Evolutionary conservation across 2,888 invertebrate species (phyloP).

Genomic region (Myopa testacea): DNA sequence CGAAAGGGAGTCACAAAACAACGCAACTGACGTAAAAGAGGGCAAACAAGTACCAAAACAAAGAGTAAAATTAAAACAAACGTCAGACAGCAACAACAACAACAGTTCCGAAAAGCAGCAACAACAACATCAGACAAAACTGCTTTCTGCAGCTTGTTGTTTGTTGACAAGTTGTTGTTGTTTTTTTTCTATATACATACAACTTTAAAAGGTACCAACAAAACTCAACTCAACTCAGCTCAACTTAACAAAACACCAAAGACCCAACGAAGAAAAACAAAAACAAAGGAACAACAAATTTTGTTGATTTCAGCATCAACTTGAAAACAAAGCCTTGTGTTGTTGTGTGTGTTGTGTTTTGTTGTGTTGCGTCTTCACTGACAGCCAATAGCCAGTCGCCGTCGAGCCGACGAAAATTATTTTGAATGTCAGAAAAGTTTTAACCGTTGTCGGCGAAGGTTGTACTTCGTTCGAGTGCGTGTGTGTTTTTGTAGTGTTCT

Average conservation of each 20-base stretch:
- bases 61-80: not conserved
- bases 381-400: not conserved
- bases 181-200: too few species aligned
- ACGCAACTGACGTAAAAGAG: not conserved
- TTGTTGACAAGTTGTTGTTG: too few species aligned
- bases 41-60: not conserved
- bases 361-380: not conserved
- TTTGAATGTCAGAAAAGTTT: slow-evolving; percentile 29
- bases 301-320: not conserved
- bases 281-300: not conserved
- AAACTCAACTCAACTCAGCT: too few species aligned
- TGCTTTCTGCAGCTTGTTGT: too few species aligned
- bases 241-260: not conserved
- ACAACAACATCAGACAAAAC: not conserved
- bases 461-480: not conserved
- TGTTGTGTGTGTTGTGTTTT: not conserved
- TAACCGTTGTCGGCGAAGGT: slow-evolving; percentile 9
- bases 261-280: not conserved
- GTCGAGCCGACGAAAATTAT: not conserved
- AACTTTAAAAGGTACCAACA: too few species aligned
- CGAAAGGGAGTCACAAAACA: not conserved
- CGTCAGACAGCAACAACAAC: not conserved
- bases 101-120: not conserved
- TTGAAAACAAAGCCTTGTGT: not conserved
- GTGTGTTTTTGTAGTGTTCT: not conserved